Conservation (phyloP, 2,113 vertebrate species). For the Tragelaphus strepsiceros region DNA sequence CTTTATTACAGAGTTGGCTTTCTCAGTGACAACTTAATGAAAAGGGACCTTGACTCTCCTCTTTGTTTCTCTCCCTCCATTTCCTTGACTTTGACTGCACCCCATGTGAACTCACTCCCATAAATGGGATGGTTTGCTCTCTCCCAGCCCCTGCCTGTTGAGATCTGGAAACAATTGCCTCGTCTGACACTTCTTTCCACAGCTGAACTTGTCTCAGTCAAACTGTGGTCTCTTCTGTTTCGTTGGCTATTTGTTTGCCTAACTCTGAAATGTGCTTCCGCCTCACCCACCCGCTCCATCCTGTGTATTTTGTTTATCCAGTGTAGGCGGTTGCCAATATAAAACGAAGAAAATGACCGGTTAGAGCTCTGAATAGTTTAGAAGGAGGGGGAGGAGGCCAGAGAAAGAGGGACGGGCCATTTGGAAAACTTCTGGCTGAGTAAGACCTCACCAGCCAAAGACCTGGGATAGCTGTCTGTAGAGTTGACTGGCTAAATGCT, state of each 20-base stretch:
- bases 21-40: conserved; percentile 75
- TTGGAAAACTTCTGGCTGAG: not conserved
- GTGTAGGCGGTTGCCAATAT: conserved; percentile 41
- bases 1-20: conserved; percentile 70
- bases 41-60: conserved; percentile 65
- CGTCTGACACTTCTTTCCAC: conserved; percentile 55
- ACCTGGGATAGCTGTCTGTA: too few species aligned
- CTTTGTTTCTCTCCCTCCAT: conserved; percentile 65
- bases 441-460: not conserved
- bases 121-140: conserved; percentile 64
- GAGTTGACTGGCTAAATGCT: not conserved
- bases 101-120: conserved; percentile 61
- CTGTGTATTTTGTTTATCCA: conserved; percentile 58
- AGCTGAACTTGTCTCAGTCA: conserved; percentile 65
- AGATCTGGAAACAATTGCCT: conserved; percentile 76
- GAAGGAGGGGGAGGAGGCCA: conserved; percentile 6
- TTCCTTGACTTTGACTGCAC: conserved; percentile 60
- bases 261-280: conserved; percentile 54
- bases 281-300: not conserved
- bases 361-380: conserved; percentile 68
- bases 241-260: conserved; percentile 64
- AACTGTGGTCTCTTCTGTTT: conserved; percentile 38
- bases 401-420: not conserved
- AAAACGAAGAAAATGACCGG: conserved; percentile 66
- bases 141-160: conserved; percentile 18